These are phyloP conservation scores for Echinometra lucunter DNA, from an alignment of 53 echinoderm and acorn worm genomes.

Conservation along the genomic window DNA sequence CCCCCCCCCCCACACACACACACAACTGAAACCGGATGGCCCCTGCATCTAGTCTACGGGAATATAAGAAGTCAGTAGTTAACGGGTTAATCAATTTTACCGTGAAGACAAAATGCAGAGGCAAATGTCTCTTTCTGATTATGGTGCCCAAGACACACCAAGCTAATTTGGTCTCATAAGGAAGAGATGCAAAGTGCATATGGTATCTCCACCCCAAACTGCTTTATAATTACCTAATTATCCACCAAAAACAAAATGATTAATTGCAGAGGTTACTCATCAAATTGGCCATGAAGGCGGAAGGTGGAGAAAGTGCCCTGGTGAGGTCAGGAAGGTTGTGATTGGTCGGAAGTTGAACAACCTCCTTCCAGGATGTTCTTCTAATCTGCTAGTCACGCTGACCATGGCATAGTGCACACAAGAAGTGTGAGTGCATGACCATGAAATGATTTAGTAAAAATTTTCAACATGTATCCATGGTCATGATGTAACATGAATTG, in stretches of 20 bases:
- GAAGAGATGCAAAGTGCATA: background rate
- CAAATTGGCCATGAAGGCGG: slow-evolving; percentile 12
- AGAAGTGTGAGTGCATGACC: background rate
- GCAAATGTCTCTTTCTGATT: too few relatives aligned
- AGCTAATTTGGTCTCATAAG: background rate
- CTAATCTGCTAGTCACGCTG: background rate
- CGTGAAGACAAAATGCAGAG: too few relatives aligned
- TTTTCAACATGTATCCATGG: too few relatives aligned
- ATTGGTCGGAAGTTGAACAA: slow-evolving; percentile 66
- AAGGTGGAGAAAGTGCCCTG: slow-evolving; percentile 5
- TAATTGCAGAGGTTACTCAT: slow-evolving; percentile 37
- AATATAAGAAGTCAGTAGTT: too few relatives aligned
- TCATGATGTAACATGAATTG: background rate
- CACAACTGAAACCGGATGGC: too few relatives aligned
- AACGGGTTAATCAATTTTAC: too few relatives aligned
- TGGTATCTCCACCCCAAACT: background rate
- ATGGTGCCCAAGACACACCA: too few relatives aligned
- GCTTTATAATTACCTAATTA: background rate
- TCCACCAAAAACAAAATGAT: background rate
- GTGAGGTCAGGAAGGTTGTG: slow-evolving; percentile 22
- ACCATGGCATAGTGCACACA: slow-evolving; percentile 34
- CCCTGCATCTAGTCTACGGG: too few relatives aligned
- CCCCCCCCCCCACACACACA: too few relatives aligned
- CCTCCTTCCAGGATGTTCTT: slow-evolving; percentile 55
- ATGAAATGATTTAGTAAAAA: background rate